These are phyloP conservation scores for Epirrita christyi DNA, from an alignment of 2,888 invertebrate species.

Conservation along the genomic window DNA sequence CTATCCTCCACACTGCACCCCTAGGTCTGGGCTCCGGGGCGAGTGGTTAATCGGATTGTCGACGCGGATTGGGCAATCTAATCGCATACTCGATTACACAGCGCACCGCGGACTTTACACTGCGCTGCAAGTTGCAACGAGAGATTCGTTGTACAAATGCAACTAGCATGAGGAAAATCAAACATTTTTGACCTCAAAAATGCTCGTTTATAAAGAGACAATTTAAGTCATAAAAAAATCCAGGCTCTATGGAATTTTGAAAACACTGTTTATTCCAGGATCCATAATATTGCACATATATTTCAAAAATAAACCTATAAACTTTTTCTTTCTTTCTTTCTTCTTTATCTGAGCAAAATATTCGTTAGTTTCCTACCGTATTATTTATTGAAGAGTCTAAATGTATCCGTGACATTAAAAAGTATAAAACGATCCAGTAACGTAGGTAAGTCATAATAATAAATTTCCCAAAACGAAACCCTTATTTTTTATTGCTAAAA, in stretches of 20 bases:
- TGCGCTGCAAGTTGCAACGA: not conserved
- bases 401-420: not conserved
- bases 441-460: constrained; percentile 12
- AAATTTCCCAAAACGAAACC: constrained; percentile 4
- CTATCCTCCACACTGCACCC: not conserved
- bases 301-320: too few species aligned
- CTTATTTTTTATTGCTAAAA: constrained; percentile 25
- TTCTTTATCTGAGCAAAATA: too few species aligned
- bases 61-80: constrained; percentile 16
- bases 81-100: constrained; percentile 30
- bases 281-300: too few species aligned
- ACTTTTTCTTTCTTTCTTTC: too few species aligned
- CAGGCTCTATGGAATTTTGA: too few species aligned
- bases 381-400: not conserved
- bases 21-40: constrained; percentile 4
- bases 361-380: not conserved
- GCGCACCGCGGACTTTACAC: not conserved
- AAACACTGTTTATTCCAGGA: too few species aligned
- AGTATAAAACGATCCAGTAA: constrained; percentile 1
- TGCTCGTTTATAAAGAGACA: too few species aligned
- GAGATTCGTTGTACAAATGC: too few species aligned
- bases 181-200: too few species aligned
- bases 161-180: too few species aligned
- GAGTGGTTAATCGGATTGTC: constrained; percentile 21
- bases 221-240: too few species aligned